Evolutionary conservation across 2,113 vertebrate species (phyloP).

Genomic region (Hipposideros armiger): DNA sequence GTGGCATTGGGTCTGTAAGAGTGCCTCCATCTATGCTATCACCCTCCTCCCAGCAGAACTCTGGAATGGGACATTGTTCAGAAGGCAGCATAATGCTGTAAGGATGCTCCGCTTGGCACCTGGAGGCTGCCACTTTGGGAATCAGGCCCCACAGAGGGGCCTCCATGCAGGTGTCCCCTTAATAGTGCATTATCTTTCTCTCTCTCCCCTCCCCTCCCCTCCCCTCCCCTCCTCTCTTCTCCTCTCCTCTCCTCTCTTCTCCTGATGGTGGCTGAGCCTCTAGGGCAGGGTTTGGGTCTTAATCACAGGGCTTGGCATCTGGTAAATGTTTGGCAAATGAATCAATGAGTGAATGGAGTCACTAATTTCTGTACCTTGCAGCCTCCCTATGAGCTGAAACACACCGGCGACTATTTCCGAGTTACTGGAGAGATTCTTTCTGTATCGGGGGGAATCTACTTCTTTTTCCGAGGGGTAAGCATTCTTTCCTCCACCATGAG

Average conservation of each 20-base stretch:
- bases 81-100: background rate
- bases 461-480: constrained; percentile 95
- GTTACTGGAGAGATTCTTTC: constrained; percentile 90
- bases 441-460: constrained; percentile 90
- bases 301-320: background rate
- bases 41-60: background rate
- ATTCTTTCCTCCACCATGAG: background rate
- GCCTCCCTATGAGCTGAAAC: constrained; percentile 86
- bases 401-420: constrained; percentile 88
- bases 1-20: background rate
- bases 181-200: background rate
- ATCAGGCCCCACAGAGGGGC: background rate
- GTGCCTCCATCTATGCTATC: background rate
- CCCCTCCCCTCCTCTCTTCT: background rate
- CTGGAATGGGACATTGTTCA: accelerated
- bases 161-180: background rate
- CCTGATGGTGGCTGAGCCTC: background rate
- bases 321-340: background rate
- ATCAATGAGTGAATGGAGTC: background rate
- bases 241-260: background rate
- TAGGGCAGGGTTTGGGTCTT: background rate
- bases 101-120: background rate
- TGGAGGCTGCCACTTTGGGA: background rate
- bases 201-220: background rate
- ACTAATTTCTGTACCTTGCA: constrained; percentile 81